Conservation (phyloP, 2,888 invertebrate genomes). For the Pantelozetes paolii region DNA sequence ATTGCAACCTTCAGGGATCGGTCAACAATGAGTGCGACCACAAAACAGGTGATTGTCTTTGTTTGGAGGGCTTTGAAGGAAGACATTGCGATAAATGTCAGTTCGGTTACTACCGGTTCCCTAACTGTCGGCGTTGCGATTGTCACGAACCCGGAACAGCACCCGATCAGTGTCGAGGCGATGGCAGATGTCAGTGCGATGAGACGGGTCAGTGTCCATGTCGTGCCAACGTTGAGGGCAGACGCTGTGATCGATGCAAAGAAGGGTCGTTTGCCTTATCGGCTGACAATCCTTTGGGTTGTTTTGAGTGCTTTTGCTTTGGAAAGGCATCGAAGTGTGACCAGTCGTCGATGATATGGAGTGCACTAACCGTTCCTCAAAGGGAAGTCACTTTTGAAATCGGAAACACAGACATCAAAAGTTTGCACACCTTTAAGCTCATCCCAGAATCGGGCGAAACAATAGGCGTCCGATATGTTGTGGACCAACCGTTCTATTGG, state of each 20-base stretch:
- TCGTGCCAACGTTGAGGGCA: slow-evolving; percentile 80
- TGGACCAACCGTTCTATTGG: slow-evolving; percentile 73
- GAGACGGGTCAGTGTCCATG: slow-evolving; percentile 78
- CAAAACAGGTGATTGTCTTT: slow-evolving; percentile 65
- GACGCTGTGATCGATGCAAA: slow-evolving; percentile 75
- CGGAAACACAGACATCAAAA: slow-evolving; percentile 57
- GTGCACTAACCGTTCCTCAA: slow-evolving; percentile 53
- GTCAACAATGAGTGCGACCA: slow-evolving; percentile 65
- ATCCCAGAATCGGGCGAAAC: slow-evolving; percentile 62
- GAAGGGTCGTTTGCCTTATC: slow-evolving; percentile 81
- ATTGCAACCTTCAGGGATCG: slow-evolving; percentile 69
- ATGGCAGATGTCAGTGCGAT: slow-evolving; percentile 64
- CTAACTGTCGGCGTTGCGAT: slow-evolving; percentile 76
- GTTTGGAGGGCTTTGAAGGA: slow-evolving; percentile 55
- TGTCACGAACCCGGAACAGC: slow-evolving; percentile 72
- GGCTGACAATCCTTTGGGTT: slow-evolving; percentile 72
- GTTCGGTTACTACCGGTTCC: slow-evolving; percentile 80
- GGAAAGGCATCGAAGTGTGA: slow-evolving; percentile 73
- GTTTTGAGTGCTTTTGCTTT: slow-evolving; percentile 95
- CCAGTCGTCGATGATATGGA: slow-evolving; percentile 74
- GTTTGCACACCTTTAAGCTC: slow-evolving; percentile 61
- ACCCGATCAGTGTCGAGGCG: slow-evolving; percentile 55
- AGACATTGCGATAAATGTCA: slow-evolving; percentile 76
- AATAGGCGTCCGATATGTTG: slow-evolving; percentile 57
- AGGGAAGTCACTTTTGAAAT: slow-evolving; percentile 49